phyloP scores from a whole-genome alignment of 1,140 invertebrate genomes.

The Hylaeus volcanicus region DNA sequence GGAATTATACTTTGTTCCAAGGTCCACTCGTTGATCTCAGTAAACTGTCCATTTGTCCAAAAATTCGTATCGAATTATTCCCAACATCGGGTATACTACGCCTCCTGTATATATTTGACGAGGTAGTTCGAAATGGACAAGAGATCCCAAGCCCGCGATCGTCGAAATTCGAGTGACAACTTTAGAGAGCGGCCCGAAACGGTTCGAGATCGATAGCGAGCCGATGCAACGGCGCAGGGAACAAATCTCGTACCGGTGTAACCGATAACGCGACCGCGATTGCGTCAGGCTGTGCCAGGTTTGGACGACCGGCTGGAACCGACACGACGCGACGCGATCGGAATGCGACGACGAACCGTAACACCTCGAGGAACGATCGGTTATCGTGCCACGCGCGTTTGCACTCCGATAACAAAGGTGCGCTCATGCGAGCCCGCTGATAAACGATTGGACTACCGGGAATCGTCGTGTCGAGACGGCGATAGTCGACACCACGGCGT shows the following conservation, averaged over 20 bases:
- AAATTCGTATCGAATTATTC: too few relatives aligned
- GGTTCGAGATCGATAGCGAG: not conserved
- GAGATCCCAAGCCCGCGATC: too few relatives aligned
- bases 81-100: too few relatives aligned
- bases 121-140: too few relatives aligned
- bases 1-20: too few relatives aligned
- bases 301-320: not conserved
- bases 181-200: not conserved
- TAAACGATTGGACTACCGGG: slow-evolving; percentile 56
- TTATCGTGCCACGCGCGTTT: slow-evolving; percentile 57
- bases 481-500: slow-evolving; percentile 48
- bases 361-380: slow-evolving; percentile 48
- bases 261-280: slow-evolving; percentile 22
- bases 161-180: too few relatives aligned
- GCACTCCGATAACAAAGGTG: slow-evolving; percentile 52
- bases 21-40: too few relatives aligned
- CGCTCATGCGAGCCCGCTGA: slow-evolving; percentile 43
- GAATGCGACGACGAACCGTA: slow-evolving; percentile 29
- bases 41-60: too few relatives aligned
- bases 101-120: too few relatives aligned
- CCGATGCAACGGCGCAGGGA: not conserved
- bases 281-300: not conserved
- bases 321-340: slow-evolving; percentile 2
- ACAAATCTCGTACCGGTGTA: not conserved
- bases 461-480: slow-evolving; percentile 48